Conservation (phyloP, 1,140 invertebrate genomes). For the Diabrotica undecimpunctata region DNA sequence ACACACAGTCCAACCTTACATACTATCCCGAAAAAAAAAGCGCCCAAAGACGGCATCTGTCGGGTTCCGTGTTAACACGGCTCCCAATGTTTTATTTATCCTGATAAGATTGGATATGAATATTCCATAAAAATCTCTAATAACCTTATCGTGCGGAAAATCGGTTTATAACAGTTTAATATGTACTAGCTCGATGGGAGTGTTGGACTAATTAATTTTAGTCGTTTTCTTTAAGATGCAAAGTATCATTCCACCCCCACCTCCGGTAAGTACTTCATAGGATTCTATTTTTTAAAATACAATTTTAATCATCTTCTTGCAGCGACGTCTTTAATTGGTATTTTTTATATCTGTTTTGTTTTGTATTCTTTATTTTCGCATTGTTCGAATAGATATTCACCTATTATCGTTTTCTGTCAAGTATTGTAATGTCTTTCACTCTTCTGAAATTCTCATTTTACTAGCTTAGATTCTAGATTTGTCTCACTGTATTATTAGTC, state of each 20-base stretch:
- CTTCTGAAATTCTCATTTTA: no score
- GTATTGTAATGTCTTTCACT: no score
- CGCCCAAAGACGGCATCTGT: neutral
- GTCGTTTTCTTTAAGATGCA: neutral
- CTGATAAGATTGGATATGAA: constrained; percentile 1
- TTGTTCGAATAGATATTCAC: no score
- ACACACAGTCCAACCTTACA: no score
- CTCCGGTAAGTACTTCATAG: neutral
- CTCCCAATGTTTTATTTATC: neutral
- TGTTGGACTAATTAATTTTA: neutral
- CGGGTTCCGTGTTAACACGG: neutral
- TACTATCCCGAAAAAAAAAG: no score
- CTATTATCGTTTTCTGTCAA: no score
- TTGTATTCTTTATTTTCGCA: no score
- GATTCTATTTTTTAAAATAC: neutral
- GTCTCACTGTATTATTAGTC: no score
- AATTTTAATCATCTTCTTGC: neutral
- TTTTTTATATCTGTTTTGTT: neutral
- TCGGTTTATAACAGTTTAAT: neutral
- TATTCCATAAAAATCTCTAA: neutral
- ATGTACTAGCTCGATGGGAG: neutral
- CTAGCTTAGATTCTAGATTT: no score
- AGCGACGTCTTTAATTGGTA: neutral
- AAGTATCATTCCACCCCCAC: neutral
- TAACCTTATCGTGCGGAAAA: neutral